Base-by-base conservation (phyloP, 2,113 vertebrate species). In the Pogona vitticeps region DNA sequence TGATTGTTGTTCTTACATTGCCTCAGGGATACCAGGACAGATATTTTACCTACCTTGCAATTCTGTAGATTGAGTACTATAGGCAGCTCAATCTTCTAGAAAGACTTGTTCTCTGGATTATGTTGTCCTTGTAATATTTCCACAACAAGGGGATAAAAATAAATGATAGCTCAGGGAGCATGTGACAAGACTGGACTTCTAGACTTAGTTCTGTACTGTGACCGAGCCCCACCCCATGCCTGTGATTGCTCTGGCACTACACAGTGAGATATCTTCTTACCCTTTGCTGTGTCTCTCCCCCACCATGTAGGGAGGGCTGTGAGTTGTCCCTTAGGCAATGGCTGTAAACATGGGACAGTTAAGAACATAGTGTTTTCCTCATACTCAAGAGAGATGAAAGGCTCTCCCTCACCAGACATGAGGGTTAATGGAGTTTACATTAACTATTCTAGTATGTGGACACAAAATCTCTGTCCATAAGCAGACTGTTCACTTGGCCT, bases 101-200 rank as follows among this genome's bases (percentile, higher is more conserved):
- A 80, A 84, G 59, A 18, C 68, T 31, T 58, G 61, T 72, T 78
- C 58, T 92, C 83, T 85, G 82, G 89, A 93, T 93, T 87, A 84
- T 38, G 20, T 17, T 56, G 73, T 68, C 88, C 83, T 67, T 38
- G 83, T 83, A 93, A 91, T 91, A 91, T 94, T 93, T 95, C 92
- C 93, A 95, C 93, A 93, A 89, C 94, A 91, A 87, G 81, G 15
- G 93, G 94, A 95, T 95, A 96, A 94, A 96, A 96, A 96, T 96
- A 95, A 96, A 96, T 96, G 94, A 91, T 92, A 80, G 89, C 88
- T 88, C 85, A 83, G 14, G 75, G 65, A 94, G 87, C 95, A 94
- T 96, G 95, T 95, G 95, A 95, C 91, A 93, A 91, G 93, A 92
- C 9, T 21, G 61, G 21, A 84, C 87, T 85, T 94, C 88, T 76